These are phyloP conservation scores for Monopterus albus DNA, from an alignment of 2,113 vertebrate genomes.

Conservation along the genomic window DNA sequence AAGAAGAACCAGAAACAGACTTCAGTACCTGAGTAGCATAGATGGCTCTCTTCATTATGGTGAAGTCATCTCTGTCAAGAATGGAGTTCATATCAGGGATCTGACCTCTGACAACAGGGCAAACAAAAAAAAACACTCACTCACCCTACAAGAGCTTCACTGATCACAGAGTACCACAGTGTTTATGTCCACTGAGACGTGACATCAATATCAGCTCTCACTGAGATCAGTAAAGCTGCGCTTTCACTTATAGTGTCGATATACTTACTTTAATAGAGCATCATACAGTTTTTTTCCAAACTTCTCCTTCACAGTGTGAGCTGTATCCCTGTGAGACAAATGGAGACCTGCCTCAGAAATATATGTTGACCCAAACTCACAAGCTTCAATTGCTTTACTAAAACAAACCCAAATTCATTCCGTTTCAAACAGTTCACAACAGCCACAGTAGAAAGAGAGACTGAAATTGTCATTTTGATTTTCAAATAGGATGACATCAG, in stretches of 20 bases:
- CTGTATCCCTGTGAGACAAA: constrained; percentile 88
- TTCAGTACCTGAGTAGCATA: constrained; percentile 92
- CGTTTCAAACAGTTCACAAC: too few relatives aligned
- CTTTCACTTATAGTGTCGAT: not conserved
- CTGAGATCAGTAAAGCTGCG: not conserved
- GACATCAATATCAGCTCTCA: not conserved
- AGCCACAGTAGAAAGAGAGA: too few relatives aligned
- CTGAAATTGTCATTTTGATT: too few relatives aligned
- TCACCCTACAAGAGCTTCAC: not conserved
- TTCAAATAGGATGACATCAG: too few relatives aligned
- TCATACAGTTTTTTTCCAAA: constrained; percentile 96
- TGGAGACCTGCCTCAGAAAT: not conserved
- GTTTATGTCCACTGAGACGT: not conserved
- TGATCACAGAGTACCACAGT: not conserved
- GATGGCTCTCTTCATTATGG: constrained; percentile 98
- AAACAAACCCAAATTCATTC: too few relatives aligned
- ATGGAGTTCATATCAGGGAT: constrained; percentile 95
- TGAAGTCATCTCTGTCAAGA: constrained; percentile 94
- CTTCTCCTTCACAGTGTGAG: constrained; percentile 94
- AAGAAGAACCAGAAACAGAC: constrained; percentile 4
- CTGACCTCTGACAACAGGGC: constrained; percentile 84
- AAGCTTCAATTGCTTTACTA: too few relatives aligned
- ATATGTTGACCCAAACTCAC: not conserved
- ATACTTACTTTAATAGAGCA: constrained; percentile 89
- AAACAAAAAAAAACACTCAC: not conserved